Base-by-base conservation (phyloP, 2,888 invertebrate species). In the Stomorhina lunata region DNA sequence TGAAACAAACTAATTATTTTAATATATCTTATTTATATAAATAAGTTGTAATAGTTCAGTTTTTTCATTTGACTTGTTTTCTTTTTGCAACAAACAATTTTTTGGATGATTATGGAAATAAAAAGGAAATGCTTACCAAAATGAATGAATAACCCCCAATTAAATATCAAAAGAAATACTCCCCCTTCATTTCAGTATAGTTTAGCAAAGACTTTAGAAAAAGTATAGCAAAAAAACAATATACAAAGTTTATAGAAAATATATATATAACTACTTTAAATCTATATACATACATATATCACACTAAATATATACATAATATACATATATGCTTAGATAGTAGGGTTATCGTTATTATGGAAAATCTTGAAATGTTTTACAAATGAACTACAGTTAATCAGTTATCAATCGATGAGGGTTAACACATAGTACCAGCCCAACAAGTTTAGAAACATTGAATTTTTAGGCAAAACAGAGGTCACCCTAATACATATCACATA, bases 1-100 rank as follows among this genome's bases (percentile, higher is more conserved):
- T 48, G 15, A 48, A 53, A 65, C 55, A 45, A 78, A 71, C 55
- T 57, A 71, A 71, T 68, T 71, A 71, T 71, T 78, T 71, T 57
- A 71, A 71, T 71, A 63, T 63, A 34, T 69, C 20, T 27, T 71
- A 63, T 34, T 45, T 27, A 27, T 15, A 29, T 10, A 1, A 34
- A 63, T 71, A 2, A 55, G 63, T 15, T 25, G 63, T 34, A 32
- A 63, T 66, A 77, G 29, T 61, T 77, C 10, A 29, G 20, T 5
- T 6, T 17, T 37, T n/a, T 17, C 34, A n/a, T 17, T 15, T 37
- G 48, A 48, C 20, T 32, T 53, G 7, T 50, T 4, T 9, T 27
- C 27, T 9, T n/a, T 7, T 27, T 25, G 29, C 17, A 43, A 55
- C 17, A 4, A 43, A 75, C 59, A 17, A 61, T 40, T 50, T 63